A percentile compares a stretch with the other conserved stretches of the same genome.
Evolutionary conservation across 2,113 vertebrate species (phyloP).

Genomic region (Ochotona curzoniae): DNA sequence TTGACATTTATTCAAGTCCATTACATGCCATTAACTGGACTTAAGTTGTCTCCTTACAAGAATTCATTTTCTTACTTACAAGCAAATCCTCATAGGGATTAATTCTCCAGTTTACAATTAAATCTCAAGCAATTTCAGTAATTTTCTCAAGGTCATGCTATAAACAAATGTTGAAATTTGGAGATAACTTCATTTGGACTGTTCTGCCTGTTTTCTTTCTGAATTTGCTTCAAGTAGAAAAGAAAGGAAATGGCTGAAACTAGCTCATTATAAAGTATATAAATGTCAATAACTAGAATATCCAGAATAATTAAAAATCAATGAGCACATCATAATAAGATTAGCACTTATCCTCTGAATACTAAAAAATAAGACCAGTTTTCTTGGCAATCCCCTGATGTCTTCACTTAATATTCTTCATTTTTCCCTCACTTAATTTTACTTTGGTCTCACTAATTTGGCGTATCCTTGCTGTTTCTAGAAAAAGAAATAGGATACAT

Average conservation of each 20-base stretch:
- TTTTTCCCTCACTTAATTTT: not conserved
- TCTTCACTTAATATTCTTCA: not conserved
- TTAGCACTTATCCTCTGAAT: not conserved
- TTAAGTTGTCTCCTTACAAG: not conserved
- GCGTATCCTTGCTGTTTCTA: not conserved
- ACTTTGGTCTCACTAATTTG: not conserved
- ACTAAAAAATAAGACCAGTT: not conserved
- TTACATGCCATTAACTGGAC: not conserved
- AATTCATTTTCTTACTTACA: not conserved
- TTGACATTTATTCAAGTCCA: not conserved
- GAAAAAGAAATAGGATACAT: not conserved
- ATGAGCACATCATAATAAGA: not conserved
- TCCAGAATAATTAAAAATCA: not conserved
- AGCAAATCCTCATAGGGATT: not conserved
- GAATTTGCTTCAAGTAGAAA: not conserved
- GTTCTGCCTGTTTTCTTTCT: not conserved
- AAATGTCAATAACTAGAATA: not conserved
- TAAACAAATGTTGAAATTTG: constrained; percentile 14
- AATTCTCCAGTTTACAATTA: not conserved
- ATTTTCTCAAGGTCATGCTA: not conserved
- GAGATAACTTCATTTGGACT: not conserved
- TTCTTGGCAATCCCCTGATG: not conserved
- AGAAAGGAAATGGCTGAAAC: not conserved
- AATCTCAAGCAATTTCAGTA: not conserved
- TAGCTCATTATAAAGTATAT: not conserved